Conservation (phyloP, 2,113 vertebrate genomes). For the Fulica atra region DNA sequence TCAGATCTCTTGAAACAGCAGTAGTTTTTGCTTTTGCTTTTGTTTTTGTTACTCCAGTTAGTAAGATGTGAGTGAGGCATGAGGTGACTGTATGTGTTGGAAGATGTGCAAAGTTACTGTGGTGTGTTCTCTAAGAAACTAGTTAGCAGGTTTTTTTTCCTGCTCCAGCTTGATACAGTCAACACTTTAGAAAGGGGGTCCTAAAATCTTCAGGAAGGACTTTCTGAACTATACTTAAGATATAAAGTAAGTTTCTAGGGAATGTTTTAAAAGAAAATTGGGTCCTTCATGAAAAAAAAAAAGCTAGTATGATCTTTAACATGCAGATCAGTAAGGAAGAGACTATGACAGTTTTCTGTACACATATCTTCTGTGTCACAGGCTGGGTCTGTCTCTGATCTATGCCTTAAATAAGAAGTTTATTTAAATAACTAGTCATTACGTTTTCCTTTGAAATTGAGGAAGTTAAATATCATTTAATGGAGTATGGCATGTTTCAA, state of each 20-base stretch:
- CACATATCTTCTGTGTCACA: background rate
- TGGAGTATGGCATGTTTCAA: background rate
- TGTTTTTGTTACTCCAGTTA: background rate
- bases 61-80: background rate
- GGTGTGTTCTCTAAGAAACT: background rate
- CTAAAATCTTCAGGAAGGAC: background rate
- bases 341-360: background rate
- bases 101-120: background rate
- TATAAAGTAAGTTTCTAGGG: background rate
- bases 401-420: background rate
- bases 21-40: background rate
- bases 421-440: background rate
- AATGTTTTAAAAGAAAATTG: background rate
- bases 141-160: background rate
- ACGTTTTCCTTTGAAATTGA: background rate
- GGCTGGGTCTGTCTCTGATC: background rate
- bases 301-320: background rate
- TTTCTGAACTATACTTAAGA: background rate
- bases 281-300: background rate
- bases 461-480: background rate
- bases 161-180: background rate
- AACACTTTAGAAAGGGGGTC: background rate
- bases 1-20: background rate
- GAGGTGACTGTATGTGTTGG: background rate
- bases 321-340: background rate